Conservation (phyloP, 1,140 invertebrate species). For the Cydia strobilella region DNA sequence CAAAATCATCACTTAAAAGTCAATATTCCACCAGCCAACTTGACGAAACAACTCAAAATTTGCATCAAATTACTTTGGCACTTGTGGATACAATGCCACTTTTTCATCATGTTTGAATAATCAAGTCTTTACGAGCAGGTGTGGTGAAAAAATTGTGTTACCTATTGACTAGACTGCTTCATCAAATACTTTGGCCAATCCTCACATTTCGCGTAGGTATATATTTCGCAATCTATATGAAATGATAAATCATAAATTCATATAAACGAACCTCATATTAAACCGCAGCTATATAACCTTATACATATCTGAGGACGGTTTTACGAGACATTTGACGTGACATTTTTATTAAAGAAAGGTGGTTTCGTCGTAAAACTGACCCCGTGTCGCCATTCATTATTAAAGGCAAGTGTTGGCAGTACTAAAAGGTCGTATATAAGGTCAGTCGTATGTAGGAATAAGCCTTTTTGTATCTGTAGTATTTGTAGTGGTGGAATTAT, state of each 20-base stretch:
- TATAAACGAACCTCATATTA: background rate
- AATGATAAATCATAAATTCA: background rate
- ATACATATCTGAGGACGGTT: slow-evolving; percentile 21
- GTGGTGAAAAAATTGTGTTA: too few relatives aligned
- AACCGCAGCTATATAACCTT: background rate
- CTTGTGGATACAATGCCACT: too few relatives aligned
- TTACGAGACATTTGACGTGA: slow-evolving; percentile 48
- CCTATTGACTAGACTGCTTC: too few relatives aligned
- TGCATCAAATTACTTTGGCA: too few relatives aligned
- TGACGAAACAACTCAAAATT: too few relatives aligned
- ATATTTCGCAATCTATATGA: background rate
- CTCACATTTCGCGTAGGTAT: background rate
- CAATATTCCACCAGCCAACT: too few relatives aligned
- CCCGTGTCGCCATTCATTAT: slow-evolving; percentile 20
- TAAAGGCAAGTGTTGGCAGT: background rate
- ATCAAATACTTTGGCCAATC: too few relatives aligned
- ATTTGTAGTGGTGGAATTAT: slow-evolving; percentile 1
- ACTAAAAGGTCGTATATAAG: background rate
- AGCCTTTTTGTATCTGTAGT: background rate
- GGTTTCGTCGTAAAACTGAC: slow-evolving; percentile 27
- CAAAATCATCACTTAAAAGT: too few relatives aligned
- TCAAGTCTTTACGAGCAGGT: too few relatives aligned
- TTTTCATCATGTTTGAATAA: too few relatives aligned
- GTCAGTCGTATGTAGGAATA: background rate
- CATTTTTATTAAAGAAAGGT: slow-evolving; percentile 52